Conservation (phyloP, 2,888 invertebrate species). For the Tenodera sinensis region DNA sequence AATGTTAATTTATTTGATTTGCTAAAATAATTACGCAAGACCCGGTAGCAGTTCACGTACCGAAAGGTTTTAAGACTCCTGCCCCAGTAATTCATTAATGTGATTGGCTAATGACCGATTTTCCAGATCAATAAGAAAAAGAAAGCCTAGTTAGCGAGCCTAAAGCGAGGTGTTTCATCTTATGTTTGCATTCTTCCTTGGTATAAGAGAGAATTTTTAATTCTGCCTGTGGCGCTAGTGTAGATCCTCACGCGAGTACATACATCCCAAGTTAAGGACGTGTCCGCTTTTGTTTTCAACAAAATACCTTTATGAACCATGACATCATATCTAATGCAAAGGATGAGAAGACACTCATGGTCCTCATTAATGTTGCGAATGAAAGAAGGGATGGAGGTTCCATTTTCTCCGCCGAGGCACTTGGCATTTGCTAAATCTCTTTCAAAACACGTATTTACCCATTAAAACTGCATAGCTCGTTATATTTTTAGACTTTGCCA, state of each 20-base stretch:
- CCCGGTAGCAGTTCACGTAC: too few relatives aligned
- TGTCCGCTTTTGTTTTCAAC: neutral
- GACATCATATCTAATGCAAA: neutral
- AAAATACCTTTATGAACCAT: neutral
- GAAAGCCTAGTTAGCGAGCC: neutral
- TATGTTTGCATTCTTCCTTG: neutral
- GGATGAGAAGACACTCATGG: neutral
- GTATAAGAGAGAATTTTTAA: neutral
- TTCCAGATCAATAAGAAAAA: neutral
- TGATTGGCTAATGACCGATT: neutral
- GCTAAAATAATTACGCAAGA: too few relatives aligned
- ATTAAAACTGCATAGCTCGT: neutral
- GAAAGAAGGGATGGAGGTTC: neutral
- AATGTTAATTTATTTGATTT: too few relatives aligned
- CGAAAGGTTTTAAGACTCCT: neutral
- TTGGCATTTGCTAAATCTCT: neutral
- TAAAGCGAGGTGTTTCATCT: neutral
- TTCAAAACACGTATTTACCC: neutral
- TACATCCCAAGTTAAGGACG: neutral
- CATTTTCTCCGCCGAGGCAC: neutral
- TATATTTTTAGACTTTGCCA: neutral
- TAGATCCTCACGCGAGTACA: neutral
- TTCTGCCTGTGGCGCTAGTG: neutral
- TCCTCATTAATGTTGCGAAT: neutral
- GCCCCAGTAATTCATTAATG: neutral